Base-by-base conservation (phyloP, 2,888 invertebrate species). In the Ashinkailepas kermadecensis region DNA sequence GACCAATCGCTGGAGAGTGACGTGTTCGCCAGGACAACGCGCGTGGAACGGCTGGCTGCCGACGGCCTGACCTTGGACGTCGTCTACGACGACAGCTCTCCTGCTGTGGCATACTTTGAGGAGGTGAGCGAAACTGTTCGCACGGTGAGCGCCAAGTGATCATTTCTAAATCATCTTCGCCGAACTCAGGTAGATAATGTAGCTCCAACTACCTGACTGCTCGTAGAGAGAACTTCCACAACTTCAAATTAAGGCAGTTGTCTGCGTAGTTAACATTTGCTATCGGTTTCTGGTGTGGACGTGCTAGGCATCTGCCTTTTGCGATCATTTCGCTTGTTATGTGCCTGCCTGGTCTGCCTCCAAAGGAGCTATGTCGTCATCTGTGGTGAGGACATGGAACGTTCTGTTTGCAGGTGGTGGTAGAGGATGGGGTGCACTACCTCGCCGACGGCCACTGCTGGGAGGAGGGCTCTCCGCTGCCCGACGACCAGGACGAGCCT, bases 371-470 rank as follows among this genome's bases (percentile, higher is more conserved):
- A 39, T 39, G 39, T 3, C 39, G 39, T 39, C 39, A 4, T 39
- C 39, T 39, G 39, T 39, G 39, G 39, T 39, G 39, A 39, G 39
- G 39, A 39, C 39, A 39, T 39, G 39, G 39, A 1, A 39, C 39
- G 21, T 4, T 81, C 54, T 62, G 15, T 81, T 81, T 21, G 39
- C 70, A 86, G 85, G 85, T 88, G 86, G 85, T 88, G 70, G 87
- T 94, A 84, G 95, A 95, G 87, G 93, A 94, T 86, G 95, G 95
- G 62, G 94, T 95, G 81, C 95, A 95, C 87, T 95, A 95, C 87
- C 94, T 94, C 86, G 95, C 95, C 87, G 96, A 96, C 88, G 96
- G 96, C 82, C 95, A 96, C 88, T 96, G 95, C 88, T 96, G 95
- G 92, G 94, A 95, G 89, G 95, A 96, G 91, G 94, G 88, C 64